These are phyloP conservation scores for Podiceps cristatus DNA, from an alignment of 2,113 vertebrate species.

Conservation along the genomic window DNA sequence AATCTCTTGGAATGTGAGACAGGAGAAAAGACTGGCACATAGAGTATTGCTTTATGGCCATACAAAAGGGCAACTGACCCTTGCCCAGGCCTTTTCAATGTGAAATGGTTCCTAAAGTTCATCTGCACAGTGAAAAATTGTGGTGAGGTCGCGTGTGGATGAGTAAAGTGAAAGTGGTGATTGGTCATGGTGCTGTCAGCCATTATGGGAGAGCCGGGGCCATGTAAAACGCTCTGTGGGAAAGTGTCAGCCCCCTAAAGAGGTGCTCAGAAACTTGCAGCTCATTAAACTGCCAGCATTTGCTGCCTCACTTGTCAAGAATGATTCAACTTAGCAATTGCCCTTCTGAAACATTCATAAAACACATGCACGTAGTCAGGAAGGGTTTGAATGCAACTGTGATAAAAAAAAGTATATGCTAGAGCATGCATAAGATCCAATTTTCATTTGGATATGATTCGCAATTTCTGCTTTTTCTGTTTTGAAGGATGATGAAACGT, in stretches of 20 bases:
- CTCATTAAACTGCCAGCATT: constrained; percentile 86
- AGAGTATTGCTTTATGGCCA: constrained; percentile 81
- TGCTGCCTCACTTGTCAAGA: constrained; percentile 86
- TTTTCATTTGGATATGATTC: not conserved
- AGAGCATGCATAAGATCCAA: not conserved
- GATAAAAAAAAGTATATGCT: not conserved
- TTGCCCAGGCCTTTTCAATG: constrained; percentile 81
- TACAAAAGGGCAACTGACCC: constrained; percentile 86
- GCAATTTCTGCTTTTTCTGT: not conserved
- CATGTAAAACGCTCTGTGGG: constrained; percentile 85
- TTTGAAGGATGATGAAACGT: not conserved
- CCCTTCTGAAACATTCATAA: constrained; percentile 76
- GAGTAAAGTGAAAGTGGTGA: constrained; percentile 90
- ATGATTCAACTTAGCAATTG: constrained; percentile 76
- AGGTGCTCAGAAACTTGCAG: constrained; percentile 81
- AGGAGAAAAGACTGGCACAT: constrained; percentile 87
- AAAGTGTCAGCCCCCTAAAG: constrained; percentile 86
- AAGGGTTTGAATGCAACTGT: not conserved
- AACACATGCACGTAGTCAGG: constrained; percentile 28
- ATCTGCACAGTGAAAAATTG: constrained; percentile 95
- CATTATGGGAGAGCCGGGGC: constrained; percentile 83
- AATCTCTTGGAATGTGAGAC: constrained; percentile 88
- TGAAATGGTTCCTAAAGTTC: constrained; percentile 87
- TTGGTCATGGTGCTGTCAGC: constrained; percentile 90
- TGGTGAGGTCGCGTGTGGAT: constrained; percentile 96